These are phyloP conservation scores for Tolypeutes matacus DNA, from an alignment of 2,797 vertebrate species.

Conservation along the genomic window DNA sequence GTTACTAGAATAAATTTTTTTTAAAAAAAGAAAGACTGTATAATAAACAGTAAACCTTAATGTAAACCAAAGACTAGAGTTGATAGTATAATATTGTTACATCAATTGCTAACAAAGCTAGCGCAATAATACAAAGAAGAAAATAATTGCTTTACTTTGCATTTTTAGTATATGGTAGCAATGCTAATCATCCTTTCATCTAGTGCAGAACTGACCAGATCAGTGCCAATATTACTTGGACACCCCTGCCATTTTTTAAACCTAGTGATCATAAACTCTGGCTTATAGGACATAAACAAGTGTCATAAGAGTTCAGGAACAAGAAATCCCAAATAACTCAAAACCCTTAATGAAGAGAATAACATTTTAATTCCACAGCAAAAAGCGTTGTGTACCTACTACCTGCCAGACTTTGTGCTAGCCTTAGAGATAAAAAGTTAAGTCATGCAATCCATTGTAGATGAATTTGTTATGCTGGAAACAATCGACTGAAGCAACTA, in stretches of 20 bases:
- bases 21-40: too few relatives aligned
- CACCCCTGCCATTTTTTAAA: neutral
- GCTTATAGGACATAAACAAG: neutral
- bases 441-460: neutral
- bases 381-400: neutral
- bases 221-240: neutral
- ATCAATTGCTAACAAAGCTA: too few relatives aligned
- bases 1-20: too few relatives aligned
- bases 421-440: conserved; percentile 31
- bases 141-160: neutral
- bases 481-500: conserved; percentile 46
- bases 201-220: neutral
- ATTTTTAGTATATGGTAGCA: neutral
- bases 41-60: too few relatives aligned
- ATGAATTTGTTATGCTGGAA: neutral
- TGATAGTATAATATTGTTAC: too few relatives aligned
- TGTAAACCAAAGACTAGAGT: too few relatives aligned
- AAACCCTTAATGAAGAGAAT: neutral
- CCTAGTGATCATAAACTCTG: neutral
- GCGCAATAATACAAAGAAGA: neutral
- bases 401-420: neutral
- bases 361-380: neutral
- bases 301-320: conserved; percentile 10
- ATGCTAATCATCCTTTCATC: neutral
- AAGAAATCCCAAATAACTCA: conserved; percentile 10